These are phyloP conservation scores for Astyanax mexicanus DNA, from an alignment of 2,797 vertebrate species.

Conservation along the genomic window DNA sequence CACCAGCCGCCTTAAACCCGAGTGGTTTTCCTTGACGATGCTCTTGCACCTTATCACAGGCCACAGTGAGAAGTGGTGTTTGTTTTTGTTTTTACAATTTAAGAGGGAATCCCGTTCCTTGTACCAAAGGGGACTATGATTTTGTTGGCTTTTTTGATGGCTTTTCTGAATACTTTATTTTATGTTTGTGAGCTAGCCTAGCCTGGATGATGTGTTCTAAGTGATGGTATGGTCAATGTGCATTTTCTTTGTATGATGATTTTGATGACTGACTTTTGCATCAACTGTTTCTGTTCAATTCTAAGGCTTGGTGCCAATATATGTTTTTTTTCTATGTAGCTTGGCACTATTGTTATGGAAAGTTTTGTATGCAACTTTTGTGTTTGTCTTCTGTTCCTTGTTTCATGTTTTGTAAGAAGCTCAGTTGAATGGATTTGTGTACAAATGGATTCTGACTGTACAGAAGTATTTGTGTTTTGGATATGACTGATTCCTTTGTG, in stretches of 20 bases:
- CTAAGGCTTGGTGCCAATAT: conserved; percentile 20
- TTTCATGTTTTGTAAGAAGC: not conserved
- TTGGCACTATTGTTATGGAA: conserved; percentile 18
- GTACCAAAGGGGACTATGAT: conserved; percentile 66
- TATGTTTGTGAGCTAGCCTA: conserved; percentile 33
- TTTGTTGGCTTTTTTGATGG: no score
- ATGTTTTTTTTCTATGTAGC: not conserved
- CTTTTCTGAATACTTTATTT: conserved; percentile 31
- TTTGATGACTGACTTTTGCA: conserved; percentile 2
- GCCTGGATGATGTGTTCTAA: conserved; percentile 8
- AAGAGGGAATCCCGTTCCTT: conserved; percentile 29
- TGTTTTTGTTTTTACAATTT: not conserved
- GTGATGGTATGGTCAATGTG: not conserved
- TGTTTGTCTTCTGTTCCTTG: not conserved
- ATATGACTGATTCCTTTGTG: conserved; percentile 35
- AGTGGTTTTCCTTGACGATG: conserved; percentile 33
- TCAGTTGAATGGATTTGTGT: conserved; percentile 1
- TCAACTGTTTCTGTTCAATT: not conserved
- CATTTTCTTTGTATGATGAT: not conserved
- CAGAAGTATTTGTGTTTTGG: conserved; percentile 37
- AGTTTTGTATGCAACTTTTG: conserved; percentile 19
- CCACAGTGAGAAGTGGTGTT: not conserved
- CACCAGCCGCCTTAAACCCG: conserved; percentile 54
- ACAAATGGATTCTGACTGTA: conserved; percentile 23
- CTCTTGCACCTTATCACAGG: conserved; percentile 47